Evolutionary conservation across 2,888 invertebrate genomes (phyloP).

Genomic region (Drosophila emarginata): DNA sequence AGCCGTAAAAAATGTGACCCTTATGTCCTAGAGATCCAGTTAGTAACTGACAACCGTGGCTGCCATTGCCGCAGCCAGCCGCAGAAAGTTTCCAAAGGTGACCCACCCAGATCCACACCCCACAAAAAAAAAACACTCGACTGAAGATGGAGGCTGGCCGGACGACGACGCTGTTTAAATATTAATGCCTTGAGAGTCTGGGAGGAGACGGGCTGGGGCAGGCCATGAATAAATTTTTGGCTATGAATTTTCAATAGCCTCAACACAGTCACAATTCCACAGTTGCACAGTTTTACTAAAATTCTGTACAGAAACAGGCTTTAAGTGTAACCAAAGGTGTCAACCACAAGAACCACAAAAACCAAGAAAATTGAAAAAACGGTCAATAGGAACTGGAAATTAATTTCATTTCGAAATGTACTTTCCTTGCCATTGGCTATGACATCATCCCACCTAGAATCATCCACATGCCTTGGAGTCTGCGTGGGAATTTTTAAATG

Average conservation of each 20-base stretch:
- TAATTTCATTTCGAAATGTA: conserved; percentile 60
- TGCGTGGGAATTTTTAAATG: conserved; percentile 69
- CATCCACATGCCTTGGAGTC: conserved; percentile 16
- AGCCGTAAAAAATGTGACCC: conserved; percentile 63
- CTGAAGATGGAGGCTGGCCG: conserved; percentile 25
- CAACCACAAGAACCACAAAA: conserved; percentile 48
- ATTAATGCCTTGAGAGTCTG: conserved; percentile 67
- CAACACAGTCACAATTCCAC: conserved; percentile 7
- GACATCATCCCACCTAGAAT: conserved; percentile 14
- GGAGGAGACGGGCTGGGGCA: conserved; percentile 36
- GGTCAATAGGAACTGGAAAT: conserved; percentile 44
- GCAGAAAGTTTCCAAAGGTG: conserved; percentile 67
- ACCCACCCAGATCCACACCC: conserved; percentile 45
- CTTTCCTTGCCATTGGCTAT: conserved; percentile 23
- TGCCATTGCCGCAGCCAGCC: conserved; percentile 33
- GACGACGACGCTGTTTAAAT: conserved; percentile 65
- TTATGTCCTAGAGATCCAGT: conserved; percentile 67
- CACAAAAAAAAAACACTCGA: not conserved
- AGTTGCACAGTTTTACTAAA: conserved; percentile 25
- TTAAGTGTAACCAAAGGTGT: conserved; percentile 48
- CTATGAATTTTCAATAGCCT: conserved; percentile 79
- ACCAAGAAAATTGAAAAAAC: conserved; percentile 25
- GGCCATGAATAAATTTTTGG: conserved; percentile 79
- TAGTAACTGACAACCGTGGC: conserved; percentile 60
- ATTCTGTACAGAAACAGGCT: conserved; percentile 47